phyloP scores from a whole-genome alignment of 1,140 invertebrate genomes.

The Macrostomum lignano region DNA sequence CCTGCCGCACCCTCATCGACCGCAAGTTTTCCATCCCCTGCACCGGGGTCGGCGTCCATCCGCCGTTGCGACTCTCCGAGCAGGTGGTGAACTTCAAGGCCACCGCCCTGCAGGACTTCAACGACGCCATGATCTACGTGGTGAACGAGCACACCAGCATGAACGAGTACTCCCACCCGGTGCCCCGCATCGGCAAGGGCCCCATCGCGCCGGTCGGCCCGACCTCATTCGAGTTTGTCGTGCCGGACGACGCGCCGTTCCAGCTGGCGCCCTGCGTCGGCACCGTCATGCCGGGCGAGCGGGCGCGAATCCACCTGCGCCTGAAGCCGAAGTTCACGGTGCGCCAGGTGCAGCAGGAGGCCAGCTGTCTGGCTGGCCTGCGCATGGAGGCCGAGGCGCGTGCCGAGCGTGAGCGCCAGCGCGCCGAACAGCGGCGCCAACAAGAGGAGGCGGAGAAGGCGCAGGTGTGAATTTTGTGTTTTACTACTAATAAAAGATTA shows the following conservation, averaged over 20 bases:
- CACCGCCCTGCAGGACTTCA: slow-evolving; percentile 19
- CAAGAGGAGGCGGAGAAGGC: too few relatives aligned
- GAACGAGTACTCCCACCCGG: slow-evolving; percentile 23
- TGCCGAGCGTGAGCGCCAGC: too few relatives aligned
- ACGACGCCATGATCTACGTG: slow-evolving; percentile 15
- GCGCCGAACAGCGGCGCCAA: too few relatives aligned
- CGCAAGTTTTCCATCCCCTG: slow-evolving; percentile 24
- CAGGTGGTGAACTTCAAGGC: slow-evolving; percentile 21
- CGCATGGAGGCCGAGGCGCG: too few relatives aligned
- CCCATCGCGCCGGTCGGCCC: slow-evolving; percentile 22
- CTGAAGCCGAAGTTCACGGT: too few relatives aligned
- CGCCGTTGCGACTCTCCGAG: slow-evolving; percentile 22
- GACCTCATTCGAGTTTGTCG: slow-evolving; percentile 26
- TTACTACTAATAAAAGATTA: too few relatives aligned
- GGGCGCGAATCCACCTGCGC: too few relatives aligned
- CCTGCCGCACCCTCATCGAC: slow-evolving; percentile 23
- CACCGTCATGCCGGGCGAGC: slow-evolving; percentile 21
- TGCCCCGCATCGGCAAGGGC: slow-evolving; percentile 21
- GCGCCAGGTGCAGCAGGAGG: too few relatives aligned
- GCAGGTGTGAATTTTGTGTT: too few relatives aligned
- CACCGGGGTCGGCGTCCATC: slow-evolving; percentile 21
- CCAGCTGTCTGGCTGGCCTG: too few relatives aligned
- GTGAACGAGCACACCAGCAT: slow-evolving; percentile 20
- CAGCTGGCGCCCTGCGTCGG: slow-evolving; percentile 24
- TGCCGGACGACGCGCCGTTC: slow-evolving; percentile 18